Evolutionary conservation across 92 coral and sea anemone species (phyloP), one percentile per base, ranked within the genome.

Genomic region (Phenganax subtilis): DNA sequence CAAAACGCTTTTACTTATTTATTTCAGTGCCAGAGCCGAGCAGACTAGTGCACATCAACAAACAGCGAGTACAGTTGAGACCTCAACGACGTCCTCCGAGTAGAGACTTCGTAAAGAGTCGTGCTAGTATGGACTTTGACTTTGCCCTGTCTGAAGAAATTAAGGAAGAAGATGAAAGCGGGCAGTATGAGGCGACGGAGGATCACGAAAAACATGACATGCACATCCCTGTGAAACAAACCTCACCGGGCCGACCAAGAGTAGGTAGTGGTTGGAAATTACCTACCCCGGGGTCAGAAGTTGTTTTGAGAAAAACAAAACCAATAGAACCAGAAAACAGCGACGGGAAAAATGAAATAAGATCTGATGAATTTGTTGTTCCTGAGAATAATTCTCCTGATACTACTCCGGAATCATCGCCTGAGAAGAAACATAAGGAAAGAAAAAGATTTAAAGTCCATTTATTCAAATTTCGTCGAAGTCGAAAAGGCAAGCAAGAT

Each of bases 71-170:
- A 10, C 74, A 79, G 52, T 62, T 79, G 55, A 67, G 83, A 65
- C 83, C 83, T 8, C 63, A 79, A 64, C 83, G 83, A 17, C 83
- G 83, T 14, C 83, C 75, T 16, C 83, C 83, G 12, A 3, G 37
- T 8, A 54, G 83, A 79, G 83, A 64, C 37, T 79, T 79, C 63
- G 74, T 79, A 11, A 79, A 64, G 51, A 63, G 62, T 47, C 68
- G 54, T 44, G 83, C 83, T 4, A 79, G 83, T 15, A 47, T 79
- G 62, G 74, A 79, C 63, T 64, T 79, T 56, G 74, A 79, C 8
- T 3, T 79, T 29, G 15, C 74, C 8, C 7, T 79, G 16, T 74
- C 73, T 25, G 83, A 79, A 51, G 61, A 79, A 63, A 79, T 79
- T 15, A 15, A 63, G 62, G 83, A 79, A 60, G 83, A 63, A 20